Evolutionary conservation across 2,888 invertebrate genomes (phyloP).

Genomic region (Pinctada fucata): DNA sequence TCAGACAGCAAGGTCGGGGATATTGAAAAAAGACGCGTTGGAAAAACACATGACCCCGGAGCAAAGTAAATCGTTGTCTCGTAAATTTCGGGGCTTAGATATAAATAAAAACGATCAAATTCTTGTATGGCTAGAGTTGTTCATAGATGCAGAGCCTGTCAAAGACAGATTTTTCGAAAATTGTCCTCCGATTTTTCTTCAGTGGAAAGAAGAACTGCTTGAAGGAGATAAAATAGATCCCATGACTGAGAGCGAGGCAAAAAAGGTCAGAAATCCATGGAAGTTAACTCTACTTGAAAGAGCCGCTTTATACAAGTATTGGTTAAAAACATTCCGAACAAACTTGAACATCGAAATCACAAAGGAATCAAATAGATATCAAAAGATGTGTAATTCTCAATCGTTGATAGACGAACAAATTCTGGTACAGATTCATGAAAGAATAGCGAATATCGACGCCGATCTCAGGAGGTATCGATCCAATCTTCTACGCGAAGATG

Average conservation of each 20-base stretch:
- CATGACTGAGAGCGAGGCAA: constrained; percentile 20
- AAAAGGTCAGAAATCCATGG: constrained; percentile 22
- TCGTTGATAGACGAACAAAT: no score
- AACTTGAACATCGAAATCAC: no score
- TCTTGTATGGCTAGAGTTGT: constrained; percentile 1
- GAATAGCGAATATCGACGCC: no score
- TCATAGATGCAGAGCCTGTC: constrained; percentile 1
- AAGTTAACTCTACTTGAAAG: constrained; percentile 25
- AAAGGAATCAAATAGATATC: no score
- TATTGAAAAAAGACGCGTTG: constrained; percentile 40
- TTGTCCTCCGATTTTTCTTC: constrained; percentile 13
- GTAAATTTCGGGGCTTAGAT: background rate
- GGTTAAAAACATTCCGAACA: constrained; percentile 33
- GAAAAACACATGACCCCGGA: constrained; percentile 41
- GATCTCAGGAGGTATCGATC: no score
- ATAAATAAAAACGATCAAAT: background rate
- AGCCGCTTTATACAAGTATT: constrained; percentile 44
- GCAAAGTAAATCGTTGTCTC: constrained; percentile 39
- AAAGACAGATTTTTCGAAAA: constrained; percentile 25
- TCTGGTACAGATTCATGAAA: no score
- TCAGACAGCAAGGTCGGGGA: constrained; percentile 42
- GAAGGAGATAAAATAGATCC: constrained; percentile 19
- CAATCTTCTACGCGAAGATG: no score
- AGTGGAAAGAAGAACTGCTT: constrained; percentile 1
- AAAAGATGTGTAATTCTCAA: no score